A percentile compares a stretch with the other conserved stretches of the same genome.
Conservation (phyloP, 2,797 vertebrate genomes). For the Capromys pilorides region DNA sequence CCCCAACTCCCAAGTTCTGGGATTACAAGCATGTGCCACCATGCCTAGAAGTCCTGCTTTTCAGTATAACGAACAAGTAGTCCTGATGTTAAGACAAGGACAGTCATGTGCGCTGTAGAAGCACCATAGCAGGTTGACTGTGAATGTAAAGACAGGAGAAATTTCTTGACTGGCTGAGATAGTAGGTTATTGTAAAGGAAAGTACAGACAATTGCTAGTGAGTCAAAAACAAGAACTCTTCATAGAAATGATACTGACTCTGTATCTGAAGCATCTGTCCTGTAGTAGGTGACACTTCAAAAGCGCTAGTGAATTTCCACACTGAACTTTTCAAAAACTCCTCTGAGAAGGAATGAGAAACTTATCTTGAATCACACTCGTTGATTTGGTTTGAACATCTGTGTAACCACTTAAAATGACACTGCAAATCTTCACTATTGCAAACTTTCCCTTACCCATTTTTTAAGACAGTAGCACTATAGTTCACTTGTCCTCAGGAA, state of each 20-base stretch:
- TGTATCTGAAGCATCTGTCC: neutral
- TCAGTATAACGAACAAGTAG: neutral
- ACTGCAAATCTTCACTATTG: neutral
- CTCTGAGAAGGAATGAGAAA: neutral
- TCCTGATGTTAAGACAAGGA: neutral
- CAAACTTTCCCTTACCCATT: neutral
- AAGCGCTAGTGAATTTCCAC: neutral
- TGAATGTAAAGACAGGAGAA: neutral
- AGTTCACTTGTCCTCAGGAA: neutral
- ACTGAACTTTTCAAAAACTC: neutral
- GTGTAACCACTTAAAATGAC: neutral
- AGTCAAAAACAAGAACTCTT: neutral
- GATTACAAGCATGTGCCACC: no score
- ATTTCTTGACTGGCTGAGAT: neutral
- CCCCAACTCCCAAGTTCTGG: no score
- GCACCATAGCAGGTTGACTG: neutral
- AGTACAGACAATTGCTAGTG: neutral
- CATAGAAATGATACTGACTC: neutral
- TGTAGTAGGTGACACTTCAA: no score
- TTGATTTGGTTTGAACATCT: neutral
- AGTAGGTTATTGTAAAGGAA: neutral
- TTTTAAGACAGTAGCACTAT: neutral
- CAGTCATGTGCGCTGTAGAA: neutral
- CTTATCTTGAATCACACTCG: neutral
- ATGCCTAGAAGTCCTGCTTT: neutral